phyloP scores from a whole-genome alignment of 2,888 invertebrate genomes.

The Brenthis daphne region DNA sequence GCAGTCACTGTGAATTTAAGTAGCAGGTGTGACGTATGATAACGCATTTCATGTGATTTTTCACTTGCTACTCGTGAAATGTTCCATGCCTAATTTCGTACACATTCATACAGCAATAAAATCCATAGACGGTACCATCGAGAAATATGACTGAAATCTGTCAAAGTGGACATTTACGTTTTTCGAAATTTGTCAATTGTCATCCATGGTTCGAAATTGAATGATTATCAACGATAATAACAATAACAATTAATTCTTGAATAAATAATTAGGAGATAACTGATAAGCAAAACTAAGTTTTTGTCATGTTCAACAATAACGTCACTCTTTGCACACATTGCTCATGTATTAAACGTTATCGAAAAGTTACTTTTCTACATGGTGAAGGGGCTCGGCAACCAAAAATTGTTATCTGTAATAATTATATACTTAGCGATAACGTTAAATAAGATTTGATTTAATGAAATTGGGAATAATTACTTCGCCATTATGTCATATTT shows the following conservation, averaged over 20 bases:
- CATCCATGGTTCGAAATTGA: too few species aligned
- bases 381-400: constrained; percentile 29
- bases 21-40: too few species aligned
- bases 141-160: too few species aligned
- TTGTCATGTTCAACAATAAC: constrained; percentile 37
- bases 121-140: too few species aligned
- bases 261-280: constrained; percentile 21
- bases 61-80: too few species aligned
- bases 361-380: constrained; percentile 9
- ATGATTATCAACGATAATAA: neutral
- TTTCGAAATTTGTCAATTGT: too few species aligned
- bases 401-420: constrained; percentile 37
- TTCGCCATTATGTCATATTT: constrained; percentile 60
- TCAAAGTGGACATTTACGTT: too few species aligned
- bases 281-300: constrained; percentile 26
- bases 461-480: constrained; percentile 22
- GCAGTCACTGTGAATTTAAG: too few species aligned
- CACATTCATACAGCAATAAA: too few species aligned
- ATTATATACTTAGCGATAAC: constrained; percentile 39
- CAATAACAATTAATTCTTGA: constrained; percentile 19
- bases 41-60: too few species aligned
- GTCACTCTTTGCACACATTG: constrained; percentile 19
- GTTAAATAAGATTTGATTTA: constrained; percentile 33
- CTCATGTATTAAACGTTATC: constrained; percentile 28
- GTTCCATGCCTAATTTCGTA: too few species aligned